A percentile compares a stretch with the other conserved stretches of the same genome.
These are phyloP conservation scores for Rhineura floridana DNA, from an alignment of 2,113 vertebrate genomes.

Conservation along the genomic window DNA sequence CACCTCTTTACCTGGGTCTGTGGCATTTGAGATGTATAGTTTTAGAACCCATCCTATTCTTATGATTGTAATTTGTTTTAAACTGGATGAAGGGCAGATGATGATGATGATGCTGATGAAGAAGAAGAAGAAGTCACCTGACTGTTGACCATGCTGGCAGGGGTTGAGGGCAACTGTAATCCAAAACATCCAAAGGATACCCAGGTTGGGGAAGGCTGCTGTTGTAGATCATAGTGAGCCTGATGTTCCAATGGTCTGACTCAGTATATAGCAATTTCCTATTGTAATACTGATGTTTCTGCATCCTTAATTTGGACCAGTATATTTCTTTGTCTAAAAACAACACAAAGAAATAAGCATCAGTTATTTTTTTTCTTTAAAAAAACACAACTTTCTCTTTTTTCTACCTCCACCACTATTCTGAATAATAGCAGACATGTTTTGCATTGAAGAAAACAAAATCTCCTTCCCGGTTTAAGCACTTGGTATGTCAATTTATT, in stretches of 20 bases:
- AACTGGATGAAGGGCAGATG: too few relatives aligned
- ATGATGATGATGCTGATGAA: too few relatives aligned
- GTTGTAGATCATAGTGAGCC: neutral
- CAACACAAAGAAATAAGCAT: neutral
- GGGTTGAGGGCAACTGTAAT: too few relatives aligned
- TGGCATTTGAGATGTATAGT: too few relatives aligned
- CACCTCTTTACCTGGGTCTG: too few relatives aligned
- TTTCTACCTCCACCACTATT: neutral
- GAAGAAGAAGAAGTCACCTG: too few relatives aligned
- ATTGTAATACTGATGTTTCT: neutral
- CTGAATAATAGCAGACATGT: neutral
- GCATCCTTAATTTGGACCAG: neutral
- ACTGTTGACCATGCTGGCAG: too few relatives aligned
- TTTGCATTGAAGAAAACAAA: neutral
- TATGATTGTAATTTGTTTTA: too few relatives aligned
- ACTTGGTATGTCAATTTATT: conserved; percentile 17
- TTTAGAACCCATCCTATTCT: too few relatives aligned
- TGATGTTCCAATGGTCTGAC: neutral
- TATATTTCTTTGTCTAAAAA: neutral
- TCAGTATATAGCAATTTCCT: neutral
- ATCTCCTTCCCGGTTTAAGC: conserved; percentile 22
- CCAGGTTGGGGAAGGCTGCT: too few relatives aligned
- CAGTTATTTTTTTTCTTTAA: conserved; percentile 4
- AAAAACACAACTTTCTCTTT: too few relatives aligned
- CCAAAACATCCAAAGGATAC: too few relatives aligned